Percentiles rank a stretch among this genome's conserved stretches.
phyloP scores from a whole-genome alignment of 2,888 invertebrate species.

The Cistogaster globosa region DNA sequence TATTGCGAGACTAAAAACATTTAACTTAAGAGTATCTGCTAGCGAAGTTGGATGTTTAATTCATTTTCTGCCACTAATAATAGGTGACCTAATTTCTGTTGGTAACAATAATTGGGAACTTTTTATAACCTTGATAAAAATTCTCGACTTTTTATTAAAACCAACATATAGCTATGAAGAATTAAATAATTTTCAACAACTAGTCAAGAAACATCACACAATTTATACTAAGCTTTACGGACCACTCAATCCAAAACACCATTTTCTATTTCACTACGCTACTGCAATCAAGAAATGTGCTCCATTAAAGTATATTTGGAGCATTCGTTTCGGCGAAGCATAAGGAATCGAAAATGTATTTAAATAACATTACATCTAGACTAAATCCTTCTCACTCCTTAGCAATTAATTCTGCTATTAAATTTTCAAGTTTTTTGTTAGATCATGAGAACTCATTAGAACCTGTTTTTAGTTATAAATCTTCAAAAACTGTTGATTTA shows the following conservation, averaged over 20 bases:
- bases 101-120: constrained; percentile 4
- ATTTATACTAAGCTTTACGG: constrained; percentile 1
- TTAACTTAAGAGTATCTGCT: constrained; percentile 14
- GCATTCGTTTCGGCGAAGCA: constrained; percentile 2
- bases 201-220: constrained; percentile 1
- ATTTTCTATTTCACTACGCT: constrained; percentile 9
- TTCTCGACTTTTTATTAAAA: constrained; percentile 1
- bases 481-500: not conserved
- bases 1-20: not conserved
- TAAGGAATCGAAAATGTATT: not conserved
- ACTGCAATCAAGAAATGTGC: not conserved
- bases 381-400: not conserved
- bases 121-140: not conserved
- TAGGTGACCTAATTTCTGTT: constrained; percentile 6
- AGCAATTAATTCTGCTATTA: not conserved
- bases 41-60: not conserved
- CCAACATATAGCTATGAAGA: not conserved
- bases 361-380: not conserved
- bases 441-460: not conserved
- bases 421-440: constrained; percentile 11
- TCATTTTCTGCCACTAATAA: constrained; percentile 5
- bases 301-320: constrained; percentile 3
- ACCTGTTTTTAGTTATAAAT: not conserved
- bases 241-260: constrained; percentile 10
- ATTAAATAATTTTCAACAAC: not conserved